Evolutionary conservation across 2,113 vertebrate genomes (phyloP).

Genomic region (Cnemophilus loriae): DNA sequence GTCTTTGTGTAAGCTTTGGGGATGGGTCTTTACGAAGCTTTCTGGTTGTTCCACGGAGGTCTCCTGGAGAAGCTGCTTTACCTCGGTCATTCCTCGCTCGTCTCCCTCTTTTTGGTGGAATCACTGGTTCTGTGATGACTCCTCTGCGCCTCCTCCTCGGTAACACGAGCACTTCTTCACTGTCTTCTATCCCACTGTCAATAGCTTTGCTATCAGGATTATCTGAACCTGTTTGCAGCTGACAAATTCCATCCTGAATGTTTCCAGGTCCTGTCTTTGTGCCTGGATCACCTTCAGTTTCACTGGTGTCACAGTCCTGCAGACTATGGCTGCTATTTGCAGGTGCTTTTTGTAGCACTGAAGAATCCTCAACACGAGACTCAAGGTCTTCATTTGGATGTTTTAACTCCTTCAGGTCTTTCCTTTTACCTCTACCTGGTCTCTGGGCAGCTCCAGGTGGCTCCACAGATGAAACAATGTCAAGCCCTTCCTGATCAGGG

Average conservation of each 20-base stretch:
- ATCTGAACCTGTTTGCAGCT: neutral
- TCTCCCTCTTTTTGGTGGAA: conserved; percentile 3
- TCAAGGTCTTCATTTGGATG: neutral
- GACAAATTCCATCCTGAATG: neutral
- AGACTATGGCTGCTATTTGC: neutral
- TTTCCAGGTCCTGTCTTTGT: neutral
- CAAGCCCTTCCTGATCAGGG: neutral
- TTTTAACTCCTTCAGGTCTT: neutral
- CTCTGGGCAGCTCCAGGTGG: neutral
- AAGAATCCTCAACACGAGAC: neutral
- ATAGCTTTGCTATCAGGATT: neutral
- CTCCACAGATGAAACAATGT: neutral
- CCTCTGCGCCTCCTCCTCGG: neutral
- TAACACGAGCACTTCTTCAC: neutral
- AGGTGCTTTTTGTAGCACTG: neutral
- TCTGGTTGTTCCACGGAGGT: neutral
- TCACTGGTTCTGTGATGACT: neutral
- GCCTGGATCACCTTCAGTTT: neutral
- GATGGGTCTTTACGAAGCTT: neutral
- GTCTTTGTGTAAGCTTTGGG: neutral
- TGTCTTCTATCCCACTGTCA: neutral
- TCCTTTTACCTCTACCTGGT: neutral
- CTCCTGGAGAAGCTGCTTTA: neutral
- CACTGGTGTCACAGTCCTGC: neutral
- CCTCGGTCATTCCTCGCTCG: neutral